phyloP scores from a whole-genome alignment of 2,113 vertebrate species.

The Tamias sibiricus region DNA sequence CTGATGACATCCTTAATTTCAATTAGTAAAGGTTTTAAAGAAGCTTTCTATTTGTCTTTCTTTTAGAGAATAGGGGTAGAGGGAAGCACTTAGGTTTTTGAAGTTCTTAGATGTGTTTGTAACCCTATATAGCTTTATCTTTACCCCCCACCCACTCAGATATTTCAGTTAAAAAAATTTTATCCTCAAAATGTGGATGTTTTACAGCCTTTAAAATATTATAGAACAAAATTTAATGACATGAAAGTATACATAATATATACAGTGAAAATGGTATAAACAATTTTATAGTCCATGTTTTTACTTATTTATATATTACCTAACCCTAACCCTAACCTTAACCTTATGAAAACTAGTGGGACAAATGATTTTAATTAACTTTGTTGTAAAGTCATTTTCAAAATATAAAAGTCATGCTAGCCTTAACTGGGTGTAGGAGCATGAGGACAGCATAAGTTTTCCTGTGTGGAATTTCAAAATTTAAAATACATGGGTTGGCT shows the following conservation, averaged over 20 bases:
- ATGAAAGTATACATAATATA: background rate
- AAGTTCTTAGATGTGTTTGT: background rate
- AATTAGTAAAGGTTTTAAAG: conserved; percentile 17
- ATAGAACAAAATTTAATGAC: background rate
- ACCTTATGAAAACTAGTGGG: background rate
- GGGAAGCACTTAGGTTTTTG: background rate
- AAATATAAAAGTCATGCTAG: background rate
- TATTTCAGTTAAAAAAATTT: background rate
- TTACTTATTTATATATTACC: no score
- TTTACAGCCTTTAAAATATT: background rate
- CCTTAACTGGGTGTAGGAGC: background rate
- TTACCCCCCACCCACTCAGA: background rate
- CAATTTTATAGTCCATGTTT: background rate
- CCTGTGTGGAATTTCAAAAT: background rate
- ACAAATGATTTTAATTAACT: background rate
- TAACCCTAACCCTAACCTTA: no score
- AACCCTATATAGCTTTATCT: background rate
- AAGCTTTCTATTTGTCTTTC: background rate
- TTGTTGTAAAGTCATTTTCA: background rate
- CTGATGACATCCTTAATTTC: background rate
- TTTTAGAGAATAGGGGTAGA: background rate
- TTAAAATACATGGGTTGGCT: background rate
- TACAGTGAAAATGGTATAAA: background rate
- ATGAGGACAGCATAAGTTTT: background rate
- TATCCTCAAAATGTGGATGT: background rate